Evolutionary conservation across 2,797 vertebrate genomes (phyloP).

Genomic region (Sitta carolinensis): DNA sequence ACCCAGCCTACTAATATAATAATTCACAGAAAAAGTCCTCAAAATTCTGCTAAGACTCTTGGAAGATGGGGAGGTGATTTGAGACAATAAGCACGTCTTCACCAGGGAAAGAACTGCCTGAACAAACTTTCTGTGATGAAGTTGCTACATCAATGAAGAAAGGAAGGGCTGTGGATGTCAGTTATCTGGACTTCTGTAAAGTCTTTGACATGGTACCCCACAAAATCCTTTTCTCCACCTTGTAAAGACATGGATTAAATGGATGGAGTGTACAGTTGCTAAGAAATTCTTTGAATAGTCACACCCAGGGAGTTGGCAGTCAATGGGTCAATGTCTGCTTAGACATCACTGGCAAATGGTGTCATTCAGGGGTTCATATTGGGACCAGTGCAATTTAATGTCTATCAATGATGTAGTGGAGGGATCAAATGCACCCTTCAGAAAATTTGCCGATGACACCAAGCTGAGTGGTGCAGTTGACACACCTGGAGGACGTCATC

Average conservation of each 20-base stretch:
- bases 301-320: not conserved
- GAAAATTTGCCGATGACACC: not conserved
- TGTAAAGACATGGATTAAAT: not conserved
- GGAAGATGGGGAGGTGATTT: not conserved
- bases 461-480: not conserved
- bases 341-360: not conserved
- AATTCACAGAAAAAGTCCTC: not conserved
- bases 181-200: not conserved
- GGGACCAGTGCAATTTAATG: not conserved
- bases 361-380: not conserved
- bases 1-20: not conserved
- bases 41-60: too few relatives aligned
- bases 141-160: not conserved
- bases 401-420: not conserved
- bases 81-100: not conserved
- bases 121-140: not conserved
- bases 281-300: not conserved
- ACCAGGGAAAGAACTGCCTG: not conserved
- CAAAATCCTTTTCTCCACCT: not conserved
- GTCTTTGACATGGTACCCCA: not conserved
- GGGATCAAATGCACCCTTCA: not conserved
- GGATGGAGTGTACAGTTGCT: not conserved
- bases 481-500: not conserved
- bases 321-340: not conserved
- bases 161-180: not conserved